Evolutionary conservation across 2,797 vertebrate species (phyloP).

Genomic region (Hoplostethus atlanticus): DNA sequence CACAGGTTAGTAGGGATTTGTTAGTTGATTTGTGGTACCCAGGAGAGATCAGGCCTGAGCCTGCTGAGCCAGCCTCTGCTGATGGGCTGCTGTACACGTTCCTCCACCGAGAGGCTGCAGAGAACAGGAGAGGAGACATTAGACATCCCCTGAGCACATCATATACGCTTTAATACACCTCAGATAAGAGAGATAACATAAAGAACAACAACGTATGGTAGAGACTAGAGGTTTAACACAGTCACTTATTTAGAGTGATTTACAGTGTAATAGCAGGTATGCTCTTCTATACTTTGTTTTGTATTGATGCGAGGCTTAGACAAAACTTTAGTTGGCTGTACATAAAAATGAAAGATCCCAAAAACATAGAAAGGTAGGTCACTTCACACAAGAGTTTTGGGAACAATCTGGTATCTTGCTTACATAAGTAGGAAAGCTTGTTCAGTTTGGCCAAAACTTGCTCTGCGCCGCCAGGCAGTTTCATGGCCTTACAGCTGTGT

Average conservation of each 20-base stretch:
- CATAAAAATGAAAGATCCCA: too few species aligned
- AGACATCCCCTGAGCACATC: constrained; percentile 1
- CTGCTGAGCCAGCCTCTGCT: constrained; percentile 85
- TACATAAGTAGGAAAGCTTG: background rate
- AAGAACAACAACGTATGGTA: background rate
- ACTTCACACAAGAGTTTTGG: background rate
- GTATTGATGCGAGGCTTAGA: background rate
- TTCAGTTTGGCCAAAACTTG: constrained; percentile 10
- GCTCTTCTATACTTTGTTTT: background rate
- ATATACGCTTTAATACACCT: background rate
- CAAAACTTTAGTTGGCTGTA: background rate
- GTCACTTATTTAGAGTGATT: background rate
- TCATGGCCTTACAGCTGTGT: constrained; percentile 31
- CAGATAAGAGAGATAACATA: background rate
- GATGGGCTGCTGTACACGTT: constrained; percentile 94
- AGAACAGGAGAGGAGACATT: constrained; percentile 64
- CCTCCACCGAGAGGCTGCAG: constrained; percentile 92
- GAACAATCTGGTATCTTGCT: background rate
- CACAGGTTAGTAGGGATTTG: constrained; percentile 98
- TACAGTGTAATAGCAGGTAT: background rate
- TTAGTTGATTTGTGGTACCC: constrained; percentile 98
- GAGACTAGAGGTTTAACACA: background rate
- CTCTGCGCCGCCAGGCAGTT: constrained; percentile 36
- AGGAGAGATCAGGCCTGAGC: constrained; percentile 91
- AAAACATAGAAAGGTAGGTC: background rate